Evolutionary conservation across 2,797 vertebrate genomes (phyloP), one percentile per base, ranked within the genome.

Genomic region (Columba guinea): DNA sequence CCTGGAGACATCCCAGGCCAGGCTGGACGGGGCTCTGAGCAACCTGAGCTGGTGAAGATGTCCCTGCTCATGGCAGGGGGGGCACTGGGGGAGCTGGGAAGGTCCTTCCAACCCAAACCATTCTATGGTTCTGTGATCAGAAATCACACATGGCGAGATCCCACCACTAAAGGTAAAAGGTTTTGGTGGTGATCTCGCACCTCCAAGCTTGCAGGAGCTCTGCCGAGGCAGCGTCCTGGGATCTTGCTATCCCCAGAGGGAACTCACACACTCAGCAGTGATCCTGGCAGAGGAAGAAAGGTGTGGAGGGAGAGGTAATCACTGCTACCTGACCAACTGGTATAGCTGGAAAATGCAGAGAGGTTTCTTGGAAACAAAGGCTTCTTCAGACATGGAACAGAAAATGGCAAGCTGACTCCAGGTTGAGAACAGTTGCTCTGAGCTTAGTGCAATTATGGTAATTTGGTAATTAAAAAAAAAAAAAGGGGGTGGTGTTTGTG

Each of bases 221-320:
- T 27, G 80, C 84, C 0, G 1, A 87, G 46, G 34, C 75, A n/a
- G 78, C 2, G 12, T 68, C 82, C 92, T 79, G 93, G 80, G 88
- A 95, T 79, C 87, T 86, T 18, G 3, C 53, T 80, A 17, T 89
- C 68, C 94, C 94, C 88, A 73, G 80, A 37, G 95, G 95, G 86
- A 94, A 59, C 95, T 97, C 93, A 95, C 93, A 93, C 80, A 93
- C 71, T 74, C 41, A 1, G 86, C 92, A 69, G 79, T 1, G 23
- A 41, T 79, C 63, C 93, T 97, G 96, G 96, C 96, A 96, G 77
- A 53, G 74, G 94, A 97, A 96, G 88, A 97, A 97, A 96, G 94
- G 56, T 79, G 80, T 90, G 80, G n/a, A 89, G 70, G 70, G 80
- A 95, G 90, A 94, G 80, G 73, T 44, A 93, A 73, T 86, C 62